Percentiles rank a stretch among this genome's conserved stretches.
These are phyloP conservation scores for Melanotaenia boesemani DNA, from an alignment of 2,797 vertebrate species.

Conservation along the genomic window DNA sequence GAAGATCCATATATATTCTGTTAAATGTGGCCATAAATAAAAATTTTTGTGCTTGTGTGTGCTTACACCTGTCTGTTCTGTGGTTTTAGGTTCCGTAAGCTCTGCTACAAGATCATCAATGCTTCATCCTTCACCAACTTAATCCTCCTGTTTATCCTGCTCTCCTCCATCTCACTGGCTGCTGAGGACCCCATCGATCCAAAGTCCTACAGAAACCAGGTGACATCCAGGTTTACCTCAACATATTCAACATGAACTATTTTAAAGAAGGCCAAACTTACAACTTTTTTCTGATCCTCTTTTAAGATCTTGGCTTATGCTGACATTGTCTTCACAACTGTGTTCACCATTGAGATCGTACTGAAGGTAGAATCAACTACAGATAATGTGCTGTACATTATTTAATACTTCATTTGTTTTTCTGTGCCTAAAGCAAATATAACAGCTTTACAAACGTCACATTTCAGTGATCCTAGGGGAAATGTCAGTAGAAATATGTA, in stretches of 20 bases:
- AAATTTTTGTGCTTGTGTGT: neutral
- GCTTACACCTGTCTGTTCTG: neutral
- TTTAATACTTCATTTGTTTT: neutral
- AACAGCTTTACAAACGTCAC: neutral
- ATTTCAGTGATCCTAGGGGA: neutral
- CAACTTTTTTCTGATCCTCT: conserved; percentile 1
- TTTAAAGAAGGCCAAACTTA: neutral
- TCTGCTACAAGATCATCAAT: conserved; percentile 95
- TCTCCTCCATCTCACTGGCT: conserved; percentile 95
- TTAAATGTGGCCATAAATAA: neutral
- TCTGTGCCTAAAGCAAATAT: neutral
- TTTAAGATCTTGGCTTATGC: conserved; percentile 92
- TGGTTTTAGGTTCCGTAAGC: conserved; percentile 89
- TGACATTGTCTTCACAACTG: conserved; percentile 94
- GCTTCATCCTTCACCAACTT: conserved; percentile 98
- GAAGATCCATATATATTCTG: neutral
- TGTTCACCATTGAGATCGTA: conserved; percentile 97
- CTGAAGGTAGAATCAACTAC: conserved; percentile 88
- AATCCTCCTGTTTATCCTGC: conserved; percentile 97
- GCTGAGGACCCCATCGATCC: conserved; percentile 97
- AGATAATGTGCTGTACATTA: neutral
- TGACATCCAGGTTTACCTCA: conserved; percentile 43
- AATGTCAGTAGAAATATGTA: neutral
- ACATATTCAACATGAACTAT: accelerated
- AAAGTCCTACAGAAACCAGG: conserved; percentile 93